Conservation (phyloP, 2,797 vertebrate species). For the Hippocampus kuda region DNA sequence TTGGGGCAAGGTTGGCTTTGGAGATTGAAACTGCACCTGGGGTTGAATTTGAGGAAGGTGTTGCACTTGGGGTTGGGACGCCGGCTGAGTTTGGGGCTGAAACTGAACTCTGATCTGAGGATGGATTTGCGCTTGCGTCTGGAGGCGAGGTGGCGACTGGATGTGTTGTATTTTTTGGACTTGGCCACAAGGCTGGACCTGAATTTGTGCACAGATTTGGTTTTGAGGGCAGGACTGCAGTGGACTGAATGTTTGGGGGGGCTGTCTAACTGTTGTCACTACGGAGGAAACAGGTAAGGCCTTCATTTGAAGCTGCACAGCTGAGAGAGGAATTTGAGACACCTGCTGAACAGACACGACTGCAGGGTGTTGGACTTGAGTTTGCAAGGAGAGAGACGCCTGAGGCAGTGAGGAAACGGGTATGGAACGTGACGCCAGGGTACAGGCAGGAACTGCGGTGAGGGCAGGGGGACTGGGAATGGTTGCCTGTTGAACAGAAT, state of each 20-base stretch:
- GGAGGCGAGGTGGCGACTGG: conserved; percentile 38
- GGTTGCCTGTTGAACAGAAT: conserved; percentile 44
- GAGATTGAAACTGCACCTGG: conserved; percentile 49
- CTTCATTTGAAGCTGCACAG: conserved; percentile 52
- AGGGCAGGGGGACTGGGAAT: conserved; percentile 41
- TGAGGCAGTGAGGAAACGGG: conserved; percentile 61
- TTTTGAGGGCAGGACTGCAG: conserved; percentile 35
- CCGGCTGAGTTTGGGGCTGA: conserved; percentile 39
- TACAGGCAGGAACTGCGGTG: conserved; percentile 51
- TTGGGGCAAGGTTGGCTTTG: conserved; percentile 25
- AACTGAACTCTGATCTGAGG: conserved; percentile 50
- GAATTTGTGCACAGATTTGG: conserved; percentile 48
- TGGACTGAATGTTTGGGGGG: conserved; percentile 43
- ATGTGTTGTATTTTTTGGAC: conserved; percentile 53
- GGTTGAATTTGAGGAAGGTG: conserved; percentile 40
- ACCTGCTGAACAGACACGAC: conserved; percentile 58
- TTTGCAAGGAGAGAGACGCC: conserved; percentile 58
- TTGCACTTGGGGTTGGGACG: conserved; percentile 29
- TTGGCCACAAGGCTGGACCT: conserved; percentile 47
- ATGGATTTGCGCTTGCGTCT: conserved; percentile 40
- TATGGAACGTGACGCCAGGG: conserved; percentile 53
- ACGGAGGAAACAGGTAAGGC: conserved; percentile 44
- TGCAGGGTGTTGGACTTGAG: conserved; percentile 62
- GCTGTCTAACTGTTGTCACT: conserved; percentile 39
- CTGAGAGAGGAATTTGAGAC: conserved; percentile 46